Percentiles rank a stretch among this genome's conserved stretches.
Conservation (phyloP, 2,797 vertebrate species). For the Varecia variegata region DNA sequence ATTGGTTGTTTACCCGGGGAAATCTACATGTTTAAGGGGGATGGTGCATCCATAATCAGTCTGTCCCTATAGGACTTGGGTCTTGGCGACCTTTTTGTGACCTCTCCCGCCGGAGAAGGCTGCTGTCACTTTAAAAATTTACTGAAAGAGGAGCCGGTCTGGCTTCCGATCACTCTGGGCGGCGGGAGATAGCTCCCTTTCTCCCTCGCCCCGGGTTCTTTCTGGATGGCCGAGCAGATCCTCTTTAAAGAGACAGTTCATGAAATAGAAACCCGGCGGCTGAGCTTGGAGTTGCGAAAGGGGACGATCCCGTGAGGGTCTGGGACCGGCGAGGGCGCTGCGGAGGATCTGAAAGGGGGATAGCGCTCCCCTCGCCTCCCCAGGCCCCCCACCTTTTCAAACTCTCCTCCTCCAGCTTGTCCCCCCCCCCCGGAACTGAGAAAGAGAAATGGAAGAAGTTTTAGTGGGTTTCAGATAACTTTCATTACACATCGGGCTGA, state of each 20-base stretch:
- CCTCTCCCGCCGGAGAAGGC: conserved; percentile 88
- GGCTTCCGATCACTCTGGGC: conserved; percentile 84
- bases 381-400: conserved; percentile 54
- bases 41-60: conserved; percentile 84
- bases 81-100: conserved; percentile 92
- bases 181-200: conserved; percentile 82
- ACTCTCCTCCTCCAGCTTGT: conserved; percentile 28
- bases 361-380: background rate
- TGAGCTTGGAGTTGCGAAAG: conserved; percentile 56
- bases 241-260: conserved; percentile 86
- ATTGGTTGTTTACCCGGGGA: conserved; percentile 80
- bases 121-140: conserved; percentile 93
- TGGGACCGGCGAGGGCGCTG: conserved; percentile 44
- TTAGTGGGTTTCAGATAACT: conserved; percentile 79
- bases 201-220: conserved; percentile 77
- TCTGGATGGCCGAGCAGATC: conserved; percentile 83
- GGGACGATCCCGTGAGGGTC: conserved; percentile 73
- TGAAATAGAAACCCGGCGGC: conserved; percentile 80
- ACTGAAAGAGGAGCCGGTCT: conserved; percentile 87
- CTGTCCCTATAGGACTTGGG: conserved; percentile 83
- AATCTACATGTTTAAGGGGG: conserved; percentile 78
- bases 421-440: background rate
- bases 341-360: conserved; percentile 16
- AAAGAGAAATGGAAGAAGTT: conserved; percentile 76
- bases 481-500: conserved; percentile 79